Evolutionary conservation across 2,797 vertebrate species (phyloP).

Genomic region (Cichlasoma orientale): DNA sequence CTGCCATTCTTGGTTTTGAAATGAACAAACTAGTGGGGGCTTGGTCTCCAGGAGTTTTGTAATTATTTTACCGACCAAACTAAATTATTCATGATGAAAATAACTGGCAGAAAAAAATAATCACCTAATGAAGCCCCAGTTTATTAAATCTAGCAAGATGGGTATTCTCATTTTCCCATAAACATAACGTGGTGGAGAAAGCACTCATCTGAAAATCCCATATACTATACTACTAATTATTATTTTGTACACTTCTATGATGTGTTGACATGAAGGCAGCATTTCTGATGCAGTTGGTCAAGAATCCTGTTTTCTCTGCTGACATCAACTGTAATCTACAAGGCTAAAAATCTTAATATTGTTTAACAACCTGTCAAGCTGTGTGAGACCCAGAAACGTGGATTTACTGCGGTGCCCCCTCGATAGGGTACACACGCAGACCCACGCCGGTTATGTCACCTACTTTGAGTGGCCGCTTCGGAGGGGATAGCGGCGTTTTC

Average conservation of each 20-base stretch:
- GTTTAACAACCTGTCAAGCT: background rate
- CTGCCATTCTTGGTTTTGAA: too few species aligned
- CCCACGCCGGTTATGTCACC: background rate
- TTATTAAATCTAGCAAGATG: conserved; percentile 4
- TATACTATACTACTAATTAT: background rate
- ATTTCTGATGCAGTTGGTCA: background rate
- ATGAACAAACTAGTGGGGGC: too few species aligned
- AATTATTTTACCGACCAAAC: too few species aligned
- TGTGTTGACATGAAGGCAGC: background rate
- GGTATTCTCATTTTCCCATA: too few species aligned
- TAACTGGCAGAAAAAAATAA: too few species aligned
- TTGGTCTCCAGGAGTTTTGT: too few species aligned
- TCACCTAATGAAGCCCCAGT: background rate
- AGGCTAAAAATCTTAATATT: background rate
- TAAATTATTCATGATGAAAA: too few species aligned
- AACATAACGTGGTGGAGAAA: background rate
- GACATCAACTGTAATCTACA: background rate
- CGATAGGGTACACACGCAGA: background rate
- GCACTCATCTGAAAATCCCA: background rate
- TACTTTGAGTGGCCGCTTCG: conserved; percentile 27
- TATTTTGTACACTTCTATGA: background rate
- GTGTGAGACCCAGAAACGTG: background rate
- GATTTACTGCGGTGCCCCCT: background rate
- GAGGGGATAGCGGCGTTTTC: conserved; percentile 45
- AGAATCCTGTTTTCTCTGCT: background rate